Percentiles rank a stretch among this genome's conserved stretches.
phyloP scores from a whole-genome alignment of 2,113 vertebrate genomes.

The Corythornis vintsioides region DNA sequence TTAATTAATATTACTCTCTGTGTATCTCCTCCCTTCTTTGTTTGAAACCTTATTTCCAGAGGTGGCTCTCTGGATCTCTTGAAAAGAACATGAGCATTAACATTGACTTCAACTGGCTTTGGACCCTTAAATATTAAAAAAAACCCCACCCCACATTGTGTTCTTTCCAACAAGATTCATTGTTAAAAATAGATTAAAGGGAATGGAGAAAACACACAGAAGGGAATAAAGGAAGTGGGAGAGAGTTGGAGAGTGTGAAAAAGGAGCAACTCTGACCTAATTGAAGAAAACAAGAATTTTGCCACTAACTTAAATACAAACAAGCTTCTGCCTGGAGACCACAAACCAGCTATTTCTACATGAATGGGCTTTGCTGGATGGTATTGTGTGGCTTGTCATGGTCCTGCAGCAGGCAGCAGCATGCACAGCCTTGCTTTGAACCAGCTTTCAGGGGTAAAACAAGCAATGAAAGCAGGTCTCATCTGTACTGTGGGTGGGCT shows the following conservation, averaged over 20 bases:
- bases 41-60: slow-evolving; percentile 13
- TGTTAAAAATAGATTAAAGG: slow-evolving; percentile 55
- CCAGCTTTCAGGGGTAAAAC: background rate
- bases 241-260: background rate
- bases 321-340: background rate
- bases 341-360: slow-evolving; percentile 2
- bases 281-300: slow-evolving; percentile 17
- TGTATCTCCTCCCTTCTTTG: background rate
- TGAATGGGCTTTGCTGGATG: background rate
- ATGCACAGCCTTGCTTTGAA: background rate
- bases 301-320: slow-evolving; percentile 15
- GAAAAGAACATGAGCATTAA: background rate
- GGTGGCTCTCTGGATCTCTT: background rate
- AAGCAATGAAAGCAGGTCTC: background rate
- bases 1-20: background rate
- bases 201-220: slow-evolving; percentile 1
- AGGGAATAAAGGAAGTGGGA: background rate
- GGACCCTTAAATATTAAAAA: slow-evolving; percentile 40
- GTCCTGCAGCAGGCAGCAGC: slow-evolving; percentile 16
- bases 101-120: slow-evolving; percentile 1
- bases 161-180: slow-evolving; percentile 12
- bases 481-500: background rate
- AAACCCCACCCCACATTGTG: background rate
- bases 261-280: background rate
- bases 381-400: background rate